phyloP scores from a whole-genome alignment of 2,797 vertebrate species.

The Centropyge bicolor region DNA sequence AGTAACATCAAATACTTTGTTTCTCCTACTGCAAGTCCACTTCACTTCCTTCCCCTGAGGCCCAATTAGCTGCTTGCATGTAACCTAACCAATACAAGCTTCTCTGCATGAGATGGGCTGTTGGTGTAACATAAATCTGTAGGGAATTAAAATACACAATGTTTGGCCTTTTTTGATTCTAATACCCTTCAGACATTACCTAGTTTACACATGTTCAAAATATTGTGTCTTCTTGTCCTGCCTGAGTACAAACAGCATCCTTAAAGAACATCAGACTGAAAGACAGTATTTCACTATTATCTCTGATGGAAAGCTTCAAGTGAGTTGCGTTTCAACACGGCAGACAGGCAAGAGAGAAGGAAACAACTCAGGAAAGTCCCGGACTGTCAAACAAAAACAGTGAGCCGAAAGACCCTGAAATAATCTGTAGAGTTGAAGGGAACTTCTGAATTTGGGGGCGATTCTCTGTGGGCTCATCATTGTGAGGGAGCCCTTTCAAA shows the following conservation, averaged over 20 bases:
- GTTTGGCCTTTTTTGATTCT: neutral
- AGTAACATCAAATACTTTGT: neutral
- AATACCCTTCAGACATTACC: neutral
- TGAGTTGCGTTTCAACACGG: no score
- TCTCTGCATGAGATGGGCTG: neutral
- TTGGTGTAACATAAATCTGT: neutral
- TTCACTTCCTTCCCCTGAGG: neutral
- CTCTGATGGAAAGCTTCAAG: neutral
- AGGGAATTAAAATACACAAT: neutral
- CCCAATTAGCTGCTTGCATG: neutral
- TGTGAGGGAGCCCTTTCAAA: neutral
- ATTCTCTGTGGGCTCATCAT: neutral
- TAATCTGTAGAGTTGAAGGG: neutral
- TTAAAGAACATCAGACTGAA: neutral
- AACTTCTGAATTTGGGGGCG: neutral
- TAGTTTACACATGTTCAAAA: neutral
- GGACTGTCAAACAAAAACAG: neutral
- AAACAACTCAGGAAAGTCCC: no score
- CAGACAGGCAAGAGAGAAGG: no score
- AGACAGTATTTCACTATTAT: neutral
- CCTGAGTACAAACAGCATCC: no score
- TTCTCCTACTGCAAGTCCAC: neutral
- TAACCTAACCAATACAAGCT: neutral
- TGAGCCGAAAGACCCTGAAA: neutral
- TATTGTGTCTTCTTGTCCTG: no score